These are phyloP conservation scores for Aphyosemion australe DNA, from an alignment of 2,113 vertebrate genomes.

Conservation along the genomic window DNA sequence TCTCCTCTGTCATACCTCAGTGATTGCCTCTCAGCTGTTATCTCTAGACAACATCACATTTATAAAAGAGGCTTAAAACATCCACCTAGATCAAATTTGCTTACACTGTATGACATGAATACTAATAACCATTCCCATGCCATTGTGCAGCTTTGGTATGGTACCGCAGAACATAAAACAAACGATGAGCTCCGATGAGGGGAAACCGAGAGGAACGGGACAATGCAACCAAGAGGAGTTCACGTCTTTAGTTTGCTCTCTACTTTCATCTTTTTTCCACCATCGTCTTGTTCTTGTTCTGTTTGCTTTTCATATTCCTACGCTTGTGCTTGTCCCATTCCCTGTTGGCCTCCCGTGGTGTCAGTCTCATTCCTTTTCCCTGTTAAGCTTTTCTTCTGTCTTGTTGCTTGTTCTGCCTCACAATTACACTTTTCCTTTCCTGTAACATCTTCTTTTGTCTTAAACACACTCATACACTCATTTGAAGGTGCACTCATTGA, in stretches of 20 bases:
- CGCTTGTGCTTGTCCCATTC: constrained; percentile 20
- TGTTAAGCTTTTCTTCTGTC: constrained; percentile 6
- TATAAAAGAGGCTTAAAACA: constrained; percentile 11
- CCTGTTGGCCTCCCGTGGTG: constrained; percentile 21
- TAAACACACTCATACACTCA: background rate
- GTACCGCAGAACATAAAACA: constrained; percentile 32
- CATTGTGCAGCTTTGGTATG: background rate
- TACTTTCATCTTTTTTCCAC: constrained; percentile 32
- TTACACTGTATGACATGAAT: constrained; percentile 3
- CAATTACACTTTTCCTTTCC: constrained; percentile 1
- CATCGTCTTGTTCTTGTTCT: constrained; percentile 19
- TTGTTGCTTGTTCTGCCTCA: constrained; percentile 4
- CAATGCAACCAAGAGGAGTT: constrained; percentile 26
- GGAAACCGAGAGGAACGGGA: constrained; percentile 5
- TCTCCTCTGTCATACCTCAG: background rate
- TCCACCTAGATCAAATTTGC: constrained; percentile 30
- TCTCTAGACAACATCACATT: constrained; percentile 30
- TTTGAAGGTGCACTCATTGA: background rate
- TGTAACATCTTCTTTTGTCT: background rate
- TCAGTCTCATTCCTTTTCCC: constrained; percentile 2
- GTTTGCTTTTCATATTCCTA: constrained; percentile 39
- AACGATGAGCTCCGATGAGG: constrained; percentile 6
- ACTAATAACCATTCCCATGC: constrained; percentile 25
- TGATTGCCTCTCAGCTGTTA: constrained; percentile 28
- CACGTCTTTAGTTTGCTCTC: constrained; percentile 42